phyloP scores from a whole-genome alignment of 2,797 vertebrate genomes.

The Alectoris magna region DNA sequence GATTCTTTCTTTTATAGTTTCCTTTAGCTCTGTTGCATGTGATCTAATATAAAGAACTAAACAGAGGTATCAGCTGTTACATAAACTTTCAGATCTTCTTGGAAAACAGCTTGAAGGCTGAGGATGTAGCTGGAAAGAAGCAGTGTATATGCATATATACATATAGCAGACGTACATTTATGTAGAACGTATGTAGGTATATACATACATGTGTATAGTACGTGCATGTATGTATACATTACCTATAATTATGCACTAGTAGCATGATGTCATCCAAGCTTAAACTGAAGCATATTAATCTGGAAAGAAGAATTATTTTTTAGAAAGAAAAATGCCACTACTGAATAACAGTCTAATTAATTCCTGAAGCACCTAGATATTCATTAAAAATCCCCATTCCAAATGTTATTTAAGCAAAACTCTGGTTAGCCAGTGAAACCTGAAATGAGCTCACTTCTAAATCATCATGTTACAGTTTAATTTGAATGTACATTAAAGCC shows the following conservation, averaged over 20 bases:
- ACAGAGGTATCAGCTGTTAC: not conserved
- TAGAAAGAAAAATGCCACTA: not conserved
- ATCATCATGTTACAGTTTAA: constrained; percentile 13
- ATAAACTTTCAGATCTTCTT: not conserved
- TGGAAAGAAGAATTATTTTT: not conserved
- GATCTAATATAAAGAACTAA: not conserved
- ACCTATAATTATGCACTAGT: not conserved
- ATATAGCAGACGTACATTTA: not conserved
- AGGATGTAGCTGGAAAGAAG: not conserved
- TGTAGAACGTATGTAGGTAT: not conserved
- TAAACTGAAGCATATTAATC: not conserved
- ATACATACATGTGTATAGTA: not conserved
- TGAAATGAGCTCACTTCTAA: constrained; percentile 34
- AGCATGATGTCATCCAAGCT: not conserved
- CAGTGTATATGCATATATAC: not conserved
- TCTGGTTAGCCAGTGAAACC: constrained; percentile 7
- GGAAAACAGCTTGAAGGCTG: not conserved
- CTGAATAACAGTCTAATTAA: not conserved
- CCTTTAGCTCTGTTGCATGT: not conserved
- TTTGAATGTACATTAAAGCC: constrained; percentile 30
- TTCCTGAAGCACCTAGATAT: not conserved
- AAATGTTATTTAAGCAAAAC: constrained; percentile 4
- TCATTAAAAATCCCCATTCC: constrained; percentile 9
- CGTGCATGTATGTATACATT: not conserved
- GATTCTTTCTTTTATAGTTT: not conserved